A percentile compares a stretch with the other conserved stretches of the same genome.
Conservation (phyloP, 1,140 invertebrate species). For the Berghia stephanieae region DNA sequence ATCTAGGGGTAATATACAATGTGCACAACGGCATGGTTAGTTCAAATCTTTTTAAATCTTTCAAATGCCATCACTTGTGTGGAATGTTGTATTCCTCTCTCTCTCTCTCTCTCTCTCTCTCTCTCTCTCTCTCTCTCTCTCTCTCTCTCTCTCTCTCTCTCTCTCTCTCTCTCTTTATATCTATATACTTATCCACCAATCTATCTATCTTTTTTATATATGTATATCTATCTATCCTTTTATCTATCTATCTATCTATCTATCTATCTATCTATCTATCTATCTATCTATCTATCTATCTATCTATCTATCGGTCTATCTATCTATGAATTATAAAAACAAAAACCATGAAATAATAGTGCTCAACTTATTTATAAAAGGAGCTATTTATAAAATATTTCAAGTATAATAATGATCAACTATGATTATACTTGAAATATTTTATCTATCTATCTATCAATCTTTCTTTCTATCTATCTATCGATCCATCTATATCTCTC, state of each 20-base stretch:
- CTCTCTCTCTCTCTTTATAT: background rate
- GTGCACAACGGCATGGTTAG: too few species aligned
- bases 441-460: too few species aligned
- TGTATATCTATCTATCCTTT: background rate
- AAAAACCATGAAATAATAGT: too few species aligned
- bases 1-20: too few species aligned
- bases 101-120: background rate
- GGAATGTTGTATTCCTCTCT: background rate
- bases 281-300: background rate
- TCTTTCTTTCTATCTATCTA: background rate
- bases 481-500: too few species aligned
- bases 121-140: background rate
- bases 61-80: background rate
- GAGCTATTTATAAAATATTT: too few species aligned
- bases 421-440: too few species aligned
- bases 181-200: background rate
- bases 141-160: constrained; percentile 1
- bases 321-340: too few species aligned
- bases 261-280: background rate
- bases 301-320: too few species aligned
- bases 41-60: background rate
- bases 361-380: too few species aligned
- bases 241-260: too few species aligned
- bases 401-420: too few species aligned
- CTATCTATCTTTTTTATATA: background rate